These are phyloP conservation scores for Phrynocephalus vlangalii DNA, from an alignment of 2,797 vertebrate species.

Conservation along the genomic window DNA sequence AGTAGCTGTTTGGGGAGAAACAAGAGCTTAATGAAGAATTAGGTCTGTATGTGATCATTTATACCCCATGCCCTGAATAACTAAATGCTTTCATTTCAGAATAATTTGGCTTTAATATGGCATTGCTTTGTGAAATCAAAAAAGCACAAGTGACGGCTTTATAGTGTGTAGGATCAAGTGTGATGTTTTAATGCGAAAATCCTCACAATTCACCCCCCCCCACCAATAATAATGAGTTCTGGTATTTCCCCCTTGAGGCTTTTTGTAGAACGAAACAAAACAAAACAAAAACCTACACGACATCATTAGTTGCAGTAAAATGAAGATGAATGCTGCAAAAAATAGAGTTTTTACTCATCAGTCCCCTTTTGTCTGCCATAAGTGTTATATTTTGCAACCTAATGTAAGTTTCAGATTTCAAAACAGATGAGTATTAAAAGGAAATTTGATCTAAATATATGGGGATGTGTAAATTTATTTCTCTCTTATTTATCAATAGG, in stretches of 20 bases:
- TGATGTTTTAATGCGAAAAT: neutral
- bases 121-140: slow-evolving; percentile 52
- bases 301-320: neutral
- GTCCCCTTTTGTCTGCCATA: neutral
- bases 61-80: slow-evolving; percentile 22
- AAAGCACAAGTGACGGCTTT: slow-evolving; percentile 27
- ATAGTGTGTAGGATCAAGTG: neutral
- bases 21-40: slow-evolving; percentile 23
- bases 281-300: neutral
- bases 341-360: neutral
- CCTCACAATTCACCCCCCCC: too few species aligned
- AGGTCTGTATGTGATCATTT: slow-evolving; percentile 26
- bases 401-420: neutral
- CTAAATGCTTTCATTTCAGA: slow-evolving; percentile 48
- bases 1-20: slow-evolving; percentile 23
- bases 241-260: neutral
- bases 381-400: neutral
- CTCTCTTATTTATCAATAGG: neutral
- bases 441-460: neutral
- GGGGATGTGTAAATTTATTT: neutral
- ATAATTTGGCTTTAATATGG: slow-evolving; percentile 40
- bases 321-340: neutral
- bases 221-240: neutral
- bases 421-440: neutral
- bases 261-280: neutral